A percentile compares a stretch with the other conserved stretches of the same genome.
Conservation (phyloP, 2,797 vertebrate species). For the Megaceryle alcyon region DNA sequence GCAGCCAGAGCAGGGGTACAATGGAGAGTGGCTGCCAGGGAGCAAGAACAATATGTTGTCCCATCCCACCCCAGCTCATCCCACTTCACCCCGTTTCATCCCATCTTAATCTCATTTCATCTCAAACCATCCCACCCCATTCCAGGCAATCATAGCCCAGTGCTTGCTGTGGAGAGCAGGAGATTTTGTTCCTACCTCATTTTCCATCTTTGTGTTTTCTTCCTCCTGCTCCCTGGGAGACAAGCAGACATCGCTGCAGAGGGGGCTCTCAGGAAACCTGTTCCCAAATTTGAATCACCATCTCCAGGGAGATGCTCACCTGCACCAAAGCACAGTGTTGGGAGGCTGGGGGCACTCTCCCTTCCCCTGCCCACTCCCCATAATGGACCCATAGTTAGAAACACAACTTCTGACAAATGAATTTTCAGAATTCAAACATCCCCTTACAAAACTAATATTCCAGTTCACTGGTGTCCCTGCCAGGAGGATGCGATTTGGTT, state of each 20-base stretch:
- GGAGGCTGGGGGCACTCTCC: neutral
- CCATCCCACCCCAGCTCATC: neutral
- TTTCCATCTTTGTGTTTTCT: neutral
- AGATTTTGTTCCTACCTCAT: neutral
- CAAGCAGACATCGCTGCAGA: neutral
- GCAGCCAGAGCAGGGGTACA: neutral
- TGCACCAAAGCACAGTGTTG: accelerated
- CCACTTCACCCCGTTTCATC: accelerated
- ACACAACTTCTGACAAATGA: conserved; percentile 21
- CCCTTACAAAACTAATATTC: conserved; percentile 62
- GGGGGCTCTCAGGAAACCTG: neutral
- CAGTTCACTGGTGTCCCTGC: conserved; percentile 35
- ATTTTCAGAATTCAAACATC: conserved; percentile 42
- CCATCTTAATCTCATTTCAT: no score
- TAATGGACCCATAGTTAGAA: neutral
- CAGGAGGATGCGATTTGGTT: conserved; percentile 51
- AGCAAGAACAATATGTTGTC: accelerated
- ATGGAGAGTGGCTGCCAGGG: neutral
- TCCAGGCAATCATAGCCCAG: neutral
- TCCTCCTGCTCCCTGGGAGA: neutral
- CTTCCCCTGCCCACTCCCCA: neutral
- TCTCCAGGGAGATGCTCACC: neutral
- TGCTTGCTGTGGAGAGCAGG: neutral
- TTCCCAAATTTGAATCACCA: neutral
- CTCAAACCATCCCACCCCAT: accelerated